Base-by-base conservation (phyloP, 2,888 invertebrate species). In the Graphium colonna region DNA sequence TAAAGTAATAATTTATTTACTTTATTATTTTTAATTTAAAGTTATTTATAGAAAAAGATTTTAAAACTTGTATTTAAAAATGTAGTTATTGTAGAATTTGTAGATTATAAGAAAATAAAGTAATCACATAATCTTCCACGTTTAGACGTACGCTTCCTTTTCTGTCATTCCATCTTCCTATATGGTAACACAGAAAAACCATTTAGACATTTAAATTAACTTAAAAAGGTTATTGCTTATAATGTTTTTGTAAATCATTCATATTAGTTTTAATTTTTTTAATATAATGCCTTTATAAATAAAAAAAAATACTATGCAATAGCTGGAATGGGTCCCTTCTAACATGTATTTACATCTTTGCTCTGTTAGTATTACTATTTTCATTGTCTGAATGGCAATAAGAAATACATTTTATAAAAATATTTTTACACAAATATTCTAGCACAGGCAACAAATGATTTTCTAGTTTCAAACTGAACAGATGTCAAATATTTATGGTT, bases 41-140 rank as follows among this genome's bases (percentile, higher is more conserved):
- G n/a, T n/a, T 21, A 21, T 21, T 21, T 21, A 21, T 21, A 21
- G 5, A 21, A 21, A n/a, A n/a, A n/a, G n/a, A n/a, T n/a, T n/a
- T 21, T 21, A 21, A 3, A 5, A 21, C 13, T 44, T 42, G 41
- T 36, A 21, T 21, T 21, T 21, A 3, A 21, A 21, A 9, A 9
- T 31, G 9, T 31, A 36, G 36, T n/a, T 33, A 46, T 40, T 3
- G 21, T 48, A 40, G 48, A 15, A 8, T 10, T 12, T 33, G 36
- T 52, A 52, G 42, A 26, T n/a, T 18, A 8, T 47, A 47, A 52
- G 52, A 47, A 50, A 41, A 52, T 60, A 54, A 60, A 76, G 59
- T 79, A 75, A 81, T 84, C 84, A 84, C 83, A 61, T 75, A 67
- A 69, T 80, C 85, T 86, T 85, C 84, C 84, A 84, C 56, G 69